These are phyloP conservation scores for Sebastes aleutianus DNA, from an alignment of 2,797 vertebrate genomes.

Conservation along the genomic window DNA sequence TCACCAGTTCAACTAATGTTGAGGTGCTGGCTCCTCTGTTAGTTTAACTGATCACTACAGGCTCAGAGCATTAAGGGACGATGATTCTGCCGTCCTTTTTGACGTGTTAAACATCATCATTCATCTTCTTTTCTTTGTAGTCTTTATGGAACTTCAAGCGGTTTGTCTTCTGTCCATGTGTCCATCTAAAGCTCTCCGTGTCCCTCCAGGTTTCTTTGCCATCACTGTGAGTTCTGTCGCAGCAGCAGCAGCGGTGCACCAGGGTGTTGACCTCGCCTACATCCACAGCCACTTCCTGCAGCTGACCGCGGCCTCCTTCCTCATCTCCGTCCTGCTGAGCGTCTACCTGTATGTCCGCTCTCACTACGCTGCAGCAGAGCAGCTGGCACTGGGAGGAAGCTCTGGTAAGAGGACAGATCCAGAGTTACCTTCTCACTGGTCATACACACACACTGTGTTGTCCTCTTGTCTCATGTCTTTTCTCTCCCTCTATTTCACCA, in stretches of 20 bases:
- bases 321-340: slow-evolving; percentile 84
- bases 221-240: slow-evolving; percentile 78
- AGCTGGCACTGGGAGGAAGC: slow-evolving; percentile 87
- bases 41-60: background rate
- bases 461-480: background rate
- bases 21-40: background rate
- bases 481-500: slow-evolving; percentile 49
- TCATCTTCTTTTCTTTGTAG: background rate
- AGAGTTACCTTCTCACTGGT: background rate
- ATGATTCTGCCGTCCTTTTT: background rate
- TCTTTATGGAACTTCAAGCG: background rate
- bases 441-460: background rate
- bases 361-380: slow-evolving; percentile 63
- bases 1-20: background rate
- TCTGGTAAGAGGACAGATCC: slow-evolving; percentile 83
- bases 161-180: background rate
- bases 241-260: slow-evolving; percentile 75
- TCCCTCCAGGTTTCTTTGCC: slow-evolving; percentile 86
- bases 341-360: slow-evolving; percentile 87
- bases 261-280: slow-evolving; percentile 82
- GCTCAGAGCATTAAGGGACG: background rate
- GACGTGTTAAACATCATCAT: background rate
- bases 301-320: slow-evolving; percentile 82
- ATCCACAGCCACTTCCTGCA: slow-evolving; percentile 89
- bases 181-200: background rate